phyloP scores from a whole-genome alignment of 2,113 vertebrate genomes.

The Anguilla rostrata region DNA sequence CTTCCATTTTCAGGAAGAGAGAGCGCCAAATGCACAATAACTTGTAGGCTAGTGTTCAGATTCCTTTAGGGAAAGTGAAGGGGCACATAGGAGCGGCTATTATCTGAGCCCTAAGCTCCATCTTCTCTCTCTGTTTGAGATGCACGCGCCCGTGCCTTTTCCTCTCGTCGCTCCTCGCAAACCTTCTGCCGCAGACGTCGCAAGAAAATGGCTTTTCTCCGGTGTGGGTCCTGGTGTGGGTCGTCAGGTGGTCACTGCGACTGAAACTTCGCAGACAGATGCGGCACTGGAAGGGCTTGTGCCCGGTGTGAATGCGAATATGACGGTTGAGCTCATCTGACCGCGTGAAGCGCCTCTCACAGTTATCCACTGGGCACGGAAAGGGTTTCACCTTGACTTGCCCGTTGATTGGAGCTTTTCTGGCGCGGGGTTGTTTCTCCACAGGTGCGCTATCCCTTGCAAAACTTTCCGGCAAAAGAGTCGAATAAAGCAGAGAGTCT shows the following conservation, averaged over 20 bases:
- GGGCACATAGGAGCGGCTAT: constrained; percentile 57
- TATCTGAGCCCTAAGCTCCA: constrained; percentile 87
- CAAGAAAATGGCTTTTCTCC: constrained; percentile 97
- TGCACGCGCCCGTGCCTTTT: constrained; percentile 95
- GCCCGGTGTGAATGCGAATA: constrained; percentile 95
- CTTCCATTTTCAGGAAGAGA: constrained; percentile 74
- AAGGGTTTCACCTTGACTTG: constrained; percentile 94
- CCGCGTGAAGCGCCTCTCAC: constrained; percentile 90
- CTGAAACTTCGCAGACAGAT: constrained; percentile 96
- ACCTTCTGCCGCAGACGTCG: constrained; percentile 92
- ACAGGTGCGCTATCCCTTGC: constrained; percentile 72
- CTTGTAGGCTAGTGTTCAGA: constrained; percentile 55
- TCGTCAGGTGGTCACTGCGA: constrained; percentile 97
- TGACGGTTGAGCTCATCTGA: constrained; percentile 95
- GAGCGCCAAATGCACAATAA: constrained; percentile 39
- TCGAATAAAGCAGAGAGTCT: constrained; percentile 71
- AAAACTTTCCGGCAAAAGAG: constrained; percentile 62
- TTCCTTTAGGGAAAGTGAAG: constrained; percentile 72
- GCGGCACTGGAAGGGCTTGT: constrained; percentile 98
- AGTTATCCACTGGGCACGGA: constrained; percentile 91
- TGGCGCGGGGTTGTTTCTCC: constrained; percentile 71
- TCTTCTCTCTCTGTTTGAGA: constrained; percentile 91
- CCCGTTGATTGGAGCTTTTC: constrained; percentile 82
- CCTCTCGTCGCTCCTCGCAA: constrained; percentile 90
- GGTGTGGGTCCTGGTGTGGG: constrained; percentile 95